Percentiles rank a stretch among this genome's conserved stretches.
Evolutionary conservation across 1,140 invertebrate species (phyloP).

Genomic region (Limonius californicus): DNA sequence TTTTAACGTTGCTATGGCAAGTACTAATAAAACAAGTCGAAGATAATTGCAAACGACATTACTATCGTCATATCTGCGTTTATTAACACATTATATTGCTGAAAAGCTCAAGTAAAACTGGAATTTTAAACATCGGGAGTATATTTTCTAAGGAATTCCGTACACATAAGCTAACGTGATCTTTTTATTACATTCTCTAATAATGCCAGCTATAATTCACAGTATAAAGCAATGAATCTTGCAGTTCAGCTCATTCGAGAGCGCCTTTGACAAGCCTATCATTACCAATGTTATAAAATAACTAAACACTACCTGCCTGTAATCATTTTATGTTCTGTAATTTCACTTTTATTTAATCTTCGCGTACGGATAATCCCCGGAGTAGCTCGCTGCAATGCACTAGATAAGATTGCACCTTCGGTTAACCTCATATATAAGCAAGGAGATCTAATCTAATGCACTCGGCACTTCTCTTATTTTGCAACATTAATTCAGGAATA

Average conservation of each 20-base stretch:
- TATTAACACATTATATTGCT: too few species aligned
- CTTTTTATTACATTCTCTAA: neutral
- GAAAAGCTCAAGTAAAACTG: too few species aligned
- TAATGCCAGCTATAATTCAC: slow-evolving; percentile 5
- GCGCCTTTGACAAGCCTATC: slow-evolving; percentile 28
- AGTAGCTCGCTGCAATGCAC: neutral
- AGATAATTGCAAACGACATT: too few species aligned
- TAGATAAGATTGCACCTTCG: neutral
- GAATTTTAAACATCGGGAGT: neutral
- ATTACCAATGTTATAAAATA: slow-evolving; percentile 37
- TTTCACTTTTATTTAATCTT: slow-evolving; percentile 36
- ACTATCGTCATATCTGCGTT: too few species aligned
- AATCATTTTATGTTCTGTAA: slow-evolving; percentile 30
- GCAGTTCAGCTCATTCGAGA: neutral
- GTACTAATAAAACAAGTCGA: too few species aligned
- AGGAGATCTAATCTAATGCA: too few species aligned
- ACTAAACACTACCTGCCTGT: slow-evolving; percentile 34
- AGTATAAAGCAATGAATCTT: slow-evolving; percentile 4
- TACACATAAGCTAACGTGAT: too few species aligned
- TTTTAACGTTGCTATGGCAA: too few species aligned
- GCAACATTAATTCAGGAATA: too few species aligned
- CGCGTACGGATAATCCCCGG: neutral
- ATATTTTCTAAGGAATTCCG: too few species aligned
- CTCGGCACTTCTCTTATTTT: too few species aligned
- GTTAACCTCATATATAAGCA: neutral